phyloP scores from a whole-genome alignment of 2,113 vertebrate species.

The Taurulus bubalis region DNA sequence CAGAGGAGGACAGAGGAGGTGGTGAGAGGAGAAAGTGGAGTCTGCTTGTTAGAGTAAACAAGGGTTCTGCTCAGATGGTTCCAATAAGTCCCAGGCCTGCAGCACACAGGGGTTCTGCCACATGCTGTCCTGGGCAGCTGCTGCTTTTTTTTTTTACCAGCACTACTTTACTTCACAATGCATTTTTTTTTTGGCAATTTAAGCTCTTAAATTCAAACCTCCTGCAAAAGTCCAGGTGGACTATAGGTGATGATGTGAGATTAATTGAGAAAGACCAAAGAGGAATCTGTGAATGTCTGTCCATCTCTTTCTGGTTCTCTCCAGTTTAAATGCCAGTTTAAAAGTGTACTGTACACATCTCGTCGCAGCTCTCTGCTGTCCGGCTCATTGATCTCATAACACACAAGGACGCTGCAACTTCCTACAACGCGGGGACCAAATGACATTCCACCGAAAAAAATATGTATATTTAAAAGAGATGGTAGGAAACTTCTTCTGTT shows the following conservation, averaged over 20 bases:
- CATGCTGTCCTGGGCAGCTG: conserved; percentile 60
- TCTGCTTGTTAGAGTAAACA: conserved; percentile 55
- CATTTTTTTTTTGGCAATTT: conserved; percentile 26
- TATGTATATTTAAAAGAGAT: conserved; percentile 26
- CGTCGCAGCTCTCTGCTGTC: conserved; percentile 19
- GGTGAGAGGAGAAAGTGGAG: conserved; percentile 40
- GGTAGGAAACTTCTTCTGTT: conserved; percentile 56
- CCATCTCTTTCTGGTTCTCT: neutral
- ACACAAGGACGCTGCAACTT: conserved; percentile 8
- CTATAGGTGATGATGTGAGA: neutral
- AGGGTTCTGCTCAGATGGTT: conserved; percentile 67
- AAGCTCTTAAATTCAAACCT: conserved; percentile 38
- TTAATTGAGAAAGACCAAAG: neutral
- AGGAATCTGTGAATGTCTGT: neutral
- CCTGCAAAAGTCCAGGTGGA: conserved; percentile 6
- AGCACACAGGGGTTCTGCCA: conserved; percentile 60
- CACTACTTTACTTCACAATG: conserved; percentile 35
- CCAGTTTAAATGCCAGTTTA: neutral
- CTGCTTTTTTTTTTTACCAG: conserved; percentile 30
- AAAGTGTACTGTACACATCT: neutral
- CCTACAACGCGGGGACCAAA: conserved; percentile 9
- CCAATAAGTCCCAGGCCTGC: conserved; percentile 59
- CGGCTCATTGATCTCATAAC: conserved; percentile 45
- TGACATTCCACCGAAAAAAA: conserved; percentile 19
- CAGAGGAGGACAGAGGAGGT: conserved; percentile 18